A percentile compares a stretch with the other conserved stretches of the same genome.
These are phyloP conservation scores for Todus mexicanus DNA, from an alignment of 2,797 vertebrate genomes.

Conservation along the genomic window DNA sequence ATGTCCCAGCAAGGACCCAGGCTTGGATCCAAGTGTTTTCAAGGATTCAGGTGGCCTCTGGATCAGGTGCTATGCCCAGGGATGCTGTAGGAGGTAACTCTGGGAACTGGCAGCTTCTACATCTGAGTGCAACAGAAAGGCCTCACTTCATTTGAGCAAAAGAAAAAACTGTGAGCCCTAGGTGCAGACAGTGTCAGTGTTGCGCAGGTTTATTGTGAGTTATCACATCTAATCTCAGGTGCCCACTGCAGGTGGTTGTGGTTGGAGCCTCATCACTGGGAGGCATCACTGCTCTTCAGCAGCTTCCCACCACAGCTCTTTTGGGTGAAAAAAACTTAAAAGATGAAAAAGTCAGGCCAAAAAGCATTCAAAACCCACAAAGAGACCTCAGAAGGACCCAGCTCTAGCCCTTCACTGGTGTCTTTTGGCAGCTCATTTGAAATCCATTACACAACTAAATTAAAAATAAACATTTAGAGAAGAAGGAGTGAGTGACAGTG, in stretches of 20 bases:
- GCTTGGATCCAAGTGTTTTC: not conserved
- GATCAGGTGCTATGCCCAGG: not conserved
- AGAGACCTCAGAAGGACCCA: not conserved
- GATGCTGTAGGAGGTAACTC: not conserved
- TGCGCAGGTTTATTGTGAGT: not conserved
- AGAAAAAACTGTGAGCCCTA: not conserved
- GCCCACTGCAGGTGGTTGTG: not conserved
- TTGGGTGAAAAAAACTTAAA: not conserved
- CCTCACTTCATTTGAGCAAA: not conserved
- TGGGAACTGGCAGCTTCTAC: not conserved
- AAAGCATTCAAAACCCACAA: not conserved
- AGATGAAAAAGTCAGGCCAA: not conserved
- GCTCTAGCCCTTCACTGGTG: not conserved
- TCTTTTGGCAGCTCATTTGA: conserved; percentile 40
- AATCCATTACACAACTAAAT: conserved; percentile 25
- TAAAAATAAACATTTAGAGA: conserved; percentile 58
- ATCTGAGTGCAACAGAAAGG: not conserved
- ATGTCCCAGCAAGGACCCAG: not conserved
- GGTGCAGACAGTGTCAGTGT: not conserved
- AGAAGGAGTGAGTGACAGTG: not conserved
- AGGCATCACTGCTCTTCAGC: not conserved
- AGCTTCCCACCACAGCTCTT: not conserved
- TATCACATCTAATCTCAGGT: not conserved
- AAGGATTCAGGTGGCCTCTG: not conserved
- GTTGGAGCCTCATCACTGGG: not conserved